Base-by-base conservation (phyloP, 2,797 vertebrate genomes). In the Lerista edwardsae region DNA sequence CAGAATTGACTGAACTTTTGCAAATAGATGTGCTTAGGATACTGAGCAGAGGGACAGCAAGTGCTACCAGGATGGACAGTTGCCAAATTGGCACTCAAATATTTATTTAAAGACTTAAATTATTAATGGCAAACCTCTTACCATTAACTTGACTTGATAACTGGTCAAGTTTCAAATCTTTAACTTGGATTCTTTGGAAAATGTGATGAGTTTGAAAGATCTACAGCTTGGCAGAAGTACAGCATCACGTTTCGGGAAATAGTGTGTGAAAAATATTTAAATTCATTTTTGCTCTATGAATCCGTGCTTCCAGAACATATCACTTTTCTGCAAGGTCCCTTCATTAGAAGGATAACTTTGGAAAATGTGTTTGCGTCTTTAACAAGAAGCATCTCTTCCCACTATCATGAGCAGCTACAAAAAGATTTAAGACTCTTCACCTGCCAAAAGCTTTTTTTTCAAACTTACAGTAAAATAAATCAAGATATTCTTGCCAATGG, bases 31-130 rank as follows among this genome's bases (percentile, higher is more conserved):
- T 91, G 94, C 92, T 91, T 73, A 90, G 80, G 86, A 92, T 87
- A 91, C 93, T 82, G 86, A 88, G 92, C 91, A 69, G 90, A 79
- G 84, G 91, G 88, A 92, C 91, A 83, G 92, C 91, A 88, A 19
- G 73, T 55, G 86, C 88, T 80, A 69, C 86, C 84, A 79, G 93
- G 92, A 85, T 88, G 89, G 94, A 96, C 93, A 86, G 83, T 75
- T 86, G 95, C 94, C 91, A 88, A 90, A 92, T 89, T 89, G 95
- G 95, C 95, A 93, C 94, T 94, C 94, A 94, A 95, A 93, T 97
- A 97, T 98, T 97, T 97, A 97, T 98, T 97, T 90, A 94, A 96
- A 95, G 94, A 94, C 93, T 96, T 97, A 97, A 97, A 91, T 97
- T 97, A 97, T 97, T 97, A 95, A 95, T 91, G 92, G 94, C 91